These are phyloP conservation scores for Ptychadena robeensis DNA, from an alignment of 2,797 vertebrate genomes.

Conservation along the genomic window DNA sequence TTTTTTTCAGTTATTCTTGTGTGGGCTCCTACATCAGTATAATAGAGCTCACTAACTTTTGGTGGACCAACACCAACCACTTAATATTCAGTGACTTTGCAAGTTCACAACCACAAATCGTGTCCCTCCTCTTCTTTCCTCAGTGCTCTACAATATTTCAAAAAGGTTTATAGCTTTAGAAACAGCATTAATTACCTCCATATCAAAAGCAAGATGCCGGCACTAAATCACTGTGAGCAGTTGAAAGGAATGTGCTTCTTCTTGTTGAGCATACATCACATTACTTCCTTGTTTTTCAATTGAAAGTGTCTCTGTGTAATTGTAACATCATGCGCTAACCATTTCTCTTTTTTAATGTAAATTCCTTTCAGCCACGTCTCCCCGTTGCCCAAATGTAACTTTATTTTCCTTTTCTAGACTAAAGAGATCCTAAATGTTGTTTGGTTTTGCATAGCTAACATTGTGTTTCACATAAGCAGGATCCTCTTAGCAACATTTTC, in stretches of 20 bases:
- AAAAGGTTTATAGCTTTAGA: slow-evolving; percentile 39
- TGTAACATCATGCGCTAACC: slow-evolving; percentile 73
- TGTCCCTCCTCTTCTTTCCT: slow-evolving; percentile 5
- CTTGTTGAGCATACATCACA: slow-evolving; percentile 68
- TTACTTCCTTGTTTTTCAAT: slow-evolving; percentile 70
- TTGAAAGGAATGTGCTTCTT: slow-evolving; percentile 65
- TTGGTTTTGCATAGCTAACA: slow-evolving; percentile 87
- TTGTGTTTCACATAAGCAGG: slow-evolving; percentile 80
- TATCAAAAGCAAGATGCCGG: slow-evolving; percentile 58
- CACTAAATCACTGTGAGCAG: slow-evolving; percentile 45
- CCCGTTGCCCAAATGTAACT: slow-evolving; percentile 70
- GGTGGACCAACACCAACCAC: not conserved
- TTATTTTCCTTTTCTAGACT: slow-evolving; percentile 68
- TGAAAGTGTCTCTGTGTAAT: slow-evolving; percentile 67
- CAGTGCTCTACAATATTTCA: slow-evolving; percentile 38
- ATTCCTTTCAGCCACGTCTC: slow-evolving; percentile 85
- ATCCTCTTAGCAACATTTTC: slow-evolving; percentile 88
- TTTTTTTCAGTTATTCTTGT: not conserved
- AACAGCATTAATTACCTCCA: slow-evolving; percentile 46
- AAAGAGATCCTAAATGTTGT: slow-evolving; percentile 81
- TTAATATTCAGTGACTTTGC: slow-evolving; percentile 33
- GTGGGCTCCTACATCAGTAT: not conserved
- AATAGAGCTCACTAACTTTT: not conserved
- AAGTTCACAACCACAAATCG: slow-evolving; percentile 17
- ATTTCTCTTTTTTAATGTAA: slow-evolving; percentile 78